Percentiles rank a stretch among this genome's conserved stretches.
phyloP scores from a whole-genome alignment of 2,888 invertebrate genomes.

The Timandra comae region DNA sequence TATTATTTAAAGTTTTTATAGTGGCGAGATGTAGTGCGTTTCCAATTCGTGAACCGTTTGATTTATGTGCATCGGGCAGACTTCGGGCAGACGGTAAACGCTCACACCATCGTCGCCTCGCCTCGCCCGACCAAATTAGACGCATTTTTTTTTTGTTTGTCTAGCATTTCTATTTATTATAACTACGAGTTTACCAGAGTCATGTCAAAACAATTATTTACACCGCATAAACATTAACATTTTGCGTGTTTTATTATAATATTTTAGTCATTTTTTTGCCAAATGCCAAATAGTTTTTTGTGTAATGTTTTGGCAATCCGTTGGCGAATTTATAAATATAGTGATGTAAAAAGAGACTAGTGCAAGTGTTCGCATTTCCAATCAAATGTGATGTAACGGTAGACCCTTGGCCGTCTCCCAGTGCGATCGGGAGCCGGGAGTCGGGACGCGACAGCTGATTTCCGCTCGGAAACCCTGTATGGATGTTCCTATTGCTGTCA shows the following conservation, averaged over 20 bases:
- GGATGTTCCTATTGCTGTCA: slow-evolving; percentile 33
- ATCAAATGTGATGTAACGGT: slow-evolving; percentile 57
- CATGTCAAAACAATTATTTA: background rate
- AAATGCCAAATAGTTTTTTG: too few relatives aligned
- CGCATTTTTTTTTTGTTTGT: slow-evolving; percentile 15
- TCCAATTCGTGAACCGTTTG: slow-evolving; percentile 62
- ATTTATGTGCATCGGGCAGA: slow-evolving; percentile 64
- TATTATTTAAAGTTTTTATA: slow-evolving; percentile 63
- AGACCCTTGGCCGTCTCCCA: slow-evolving; percentile 64
- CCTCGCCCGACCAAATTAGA: slow-evolving; percentile 3
- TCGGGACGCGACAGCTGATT: slow-evolving; percentile 69
- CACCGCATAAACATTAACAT: too few relatives aligned
- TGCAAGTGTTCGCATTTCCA: slow-evolving; percentile 1
- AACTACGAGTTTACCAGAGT: too few relatives aligned
- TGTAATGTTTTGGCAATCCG: too few relatives aligned
- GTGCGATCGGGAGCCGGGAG: slow-evolving; percentile 27
- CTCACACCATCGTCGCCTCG: too few relatives aligned
- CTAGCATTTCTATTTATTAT: slow-evolving; percentile 7
- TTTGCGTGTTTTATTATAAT: too few relatives aligned
- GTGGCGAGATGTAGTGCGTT: slow-evolving; percentile 52
- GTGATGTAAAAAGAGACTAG: too few relatives aligned
- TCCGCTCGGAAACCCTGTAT: slow-evolving; percentile 43
- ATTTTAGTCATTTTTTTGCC: too few relatives aligned
- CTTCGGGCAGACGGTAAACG: slow-evolving; percentile 58
- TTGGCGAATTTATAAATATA: too few relatives aligned